Percentiles rank a stretch among this genome's conserved stretches.
Conservation (phyloP, 2,888 invertebrate genomes). For the Aplocera efformata region DNA sequence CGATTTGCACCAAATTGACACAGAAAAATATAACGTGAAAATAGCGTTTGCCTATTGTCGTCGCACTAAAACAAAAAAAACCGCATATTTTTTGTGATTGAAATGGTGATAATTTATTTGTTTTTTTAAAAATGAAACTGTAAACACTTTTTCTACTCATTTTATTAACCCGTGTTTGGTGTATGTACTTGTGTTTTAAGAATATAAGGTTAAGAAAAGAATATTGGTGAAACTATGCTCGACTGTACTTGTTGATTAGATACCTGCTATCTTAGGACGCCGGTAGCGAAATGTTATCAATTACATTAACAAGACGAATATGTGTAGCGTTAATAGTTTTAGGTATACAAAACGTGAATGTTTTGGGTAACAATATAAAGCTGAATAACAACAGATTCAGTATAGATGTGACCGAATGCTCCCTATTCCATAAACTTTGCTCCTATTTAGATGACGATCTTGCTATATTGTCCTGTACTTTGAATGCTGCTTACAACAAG, state of each 20-base stretch:
- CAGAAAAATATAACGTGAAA: too few species aligned
- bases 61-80: not conserved
- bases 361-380: slow-evolving; percentile 45
- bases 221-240: slow-evolving; percentile 10
- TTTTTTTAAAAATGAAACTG: not conserved
- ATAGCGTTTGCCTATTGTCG: not conserved
- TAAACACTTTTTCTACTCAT: slow-evolving; percentile 1
- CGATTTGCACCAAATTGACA: too few species aligned
- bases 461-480: slow-evolving; percentile 59
- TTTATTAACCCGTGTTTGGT: slow-evolving; percentile 1
- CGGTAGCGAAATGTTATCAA: slow-evolving; percentile 56
- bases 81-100: not conserved
- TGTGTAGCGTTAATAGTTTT: slow-evolving; percentile 36
- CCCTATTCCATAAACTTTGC: slow-evolving; percentile 63
- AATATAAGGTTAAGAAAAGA: not conserved
- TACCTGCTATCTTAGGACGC: slow-evolving; percentile 22
- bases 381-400: slow-evolving; percentile 48
- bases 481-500: slow-evolving; percentile 62
- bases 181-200: not conserved
- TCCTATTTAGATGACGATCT: slow-evolving; percentile 65
- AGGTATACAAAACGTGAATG: slow-evolving; percentile 42
- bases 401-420: slow-evolving; percentile 59
- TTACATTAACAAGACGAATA: slow-evolving; percentile 38
- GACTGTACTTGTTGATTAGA: slow-evolving; percentile 16
- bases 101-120: not conserved